Base-by-base conservation (phyloP, 2,113 vertebrate species). In the Genyomyrus donnyi region DNA sequence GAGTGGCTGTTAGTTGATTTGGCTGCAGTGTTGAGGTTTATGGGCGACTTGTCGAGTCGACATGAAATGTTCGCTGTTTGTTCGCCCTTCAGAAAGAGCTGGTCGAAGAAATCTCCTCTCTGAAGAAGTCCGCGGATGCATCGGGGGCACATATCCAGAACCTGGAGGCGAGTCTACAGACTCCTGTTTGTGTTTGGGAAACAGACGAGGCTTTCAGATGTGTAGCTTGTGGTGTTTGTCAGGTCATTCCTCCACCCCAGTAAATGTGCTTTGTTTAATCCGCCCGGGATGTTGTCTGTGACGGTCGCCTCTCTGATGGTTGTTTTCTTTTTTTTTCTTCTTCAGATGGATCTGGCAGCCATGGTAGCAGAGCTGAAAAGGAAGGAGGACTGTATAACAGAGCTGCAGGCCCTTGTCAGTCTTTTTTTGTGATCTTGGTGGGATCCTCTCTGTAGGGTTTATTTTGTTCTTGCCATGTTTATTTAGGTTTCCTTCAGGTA, bases 21-120 rank as follows among this genome's bases (percentile, higher is more conserved):
- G 70, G 35, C 27, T 0, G 4, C 31, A 19, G 1, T 80, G 31
- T 80, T 7, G 15, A 42, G 5, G 15, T 31, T 31, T 70, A 70
- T 31, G 31, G 74, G 56, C 11, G 27, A 24, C 3, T 17, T 45
- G 19, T 46, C 3, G 15, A 17, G 1, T 21, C 11, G 1, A 6
- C 5, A 2, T 88, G 46, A 48, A 89, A 93, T 94, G 3, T n/a
- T 56, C 35, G 90, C 93, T 90, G 93, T 93, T 91, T 7, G 91
- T 94, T 91, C 92, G 90, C 94, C 94, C 92, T 93, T 85, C 96
- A 99, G 98, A 93, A 92, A 49, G 96, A 98, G 90, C 92, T 98
- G 92, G 94, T 95, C 91, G 95, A 96, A 92, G 96, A 98, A 96
- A 96, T 97, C 88, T 90, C 93, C 88, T 93, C 19, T 35, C 92